Evolutionary conservation across 2,113 vertebrate species (phyloP).

Genomic region (Tyto alba): DNA sequence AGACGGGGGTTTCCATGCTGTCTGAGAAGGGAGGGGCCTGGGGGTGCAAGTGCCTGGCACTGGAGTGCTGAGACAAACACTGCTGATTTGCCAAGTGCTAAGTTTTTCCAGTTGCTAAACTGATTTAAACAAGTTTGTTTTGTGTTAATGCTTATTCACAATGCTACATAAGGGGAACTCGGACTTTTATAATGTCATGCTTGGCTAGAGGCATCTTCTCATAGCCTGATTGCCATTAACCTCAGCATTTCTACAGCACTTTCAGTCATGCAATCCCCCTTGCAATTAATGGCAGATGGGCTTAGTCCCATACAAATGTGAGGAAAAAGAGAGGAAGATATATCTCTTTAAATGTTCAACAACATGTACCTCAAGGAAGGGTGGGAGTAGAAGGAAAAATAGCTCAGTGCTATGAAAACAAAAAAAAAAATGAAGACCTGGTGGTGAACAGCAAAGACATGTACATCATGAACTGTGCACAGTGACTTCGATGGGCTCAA

Average conservation of each 20-base stretch:
- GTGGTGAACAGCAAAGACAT: not conserved
- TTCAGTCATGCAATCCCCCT: not conserved
- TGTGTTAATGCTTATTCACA: not conserved
- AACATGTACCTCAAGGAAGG: not conserved
- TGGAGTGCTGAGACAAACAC: not conserved
- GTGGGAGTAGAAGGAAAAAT: not conserved
- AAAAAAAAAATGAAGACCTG: not conserved
- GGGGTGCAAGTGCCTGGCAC: not conserved
- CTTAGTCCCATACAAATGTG: not conserved
- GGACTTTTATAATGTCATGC: not conserved
- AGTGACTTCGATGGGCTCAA: not conserved
- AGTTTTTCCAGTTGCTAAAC: conserved; percentile 19
- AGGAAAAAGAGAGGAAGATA: not conserved
- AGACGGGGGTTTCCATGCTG: rapidly evolving
- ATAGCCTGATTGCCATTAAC: not conserved
- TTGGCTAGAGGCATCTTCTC: not conserved
- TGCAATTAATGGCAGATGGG: not conserved
- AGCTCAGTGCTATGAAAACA: rapidly evolving
- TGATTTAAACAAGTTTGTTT: not conserved
- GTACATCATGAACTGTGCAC: not conserved
- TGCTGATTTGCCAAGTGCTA: not conserved
- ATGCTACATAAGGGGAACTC: not conserved
- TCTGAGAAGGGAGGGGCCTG: rapidly evolving
- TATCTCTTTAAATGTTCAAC: not conserved
- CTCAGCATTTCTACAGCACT: not conserved